Evolutionary conservation across 2,797 vertebrate genomes (phyloP).

Genomic region (Sitta carolinensis): DNA sequence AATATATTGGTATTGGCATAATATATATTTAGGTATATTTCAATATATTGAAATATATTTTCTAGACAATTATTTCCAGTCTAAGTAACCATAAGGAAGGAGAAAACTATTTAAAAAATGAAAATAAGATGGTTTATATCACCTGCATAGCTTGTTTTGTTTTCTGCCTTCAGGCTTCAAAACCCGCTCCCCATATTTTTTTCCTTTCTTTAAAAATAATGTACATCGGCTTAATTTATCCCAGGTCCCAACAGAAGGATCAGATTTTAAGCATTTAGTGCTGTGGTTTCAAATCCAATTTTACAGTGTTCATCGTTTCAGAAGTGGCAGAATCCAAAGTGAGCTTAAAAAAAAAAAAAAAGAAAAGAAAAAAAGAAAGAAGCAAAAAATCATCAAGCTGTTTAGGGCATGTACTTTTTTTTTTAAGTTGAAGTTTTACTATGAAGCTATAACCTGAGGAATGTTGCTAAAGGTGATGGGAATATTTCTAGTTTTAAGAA

Average conservation of each 20-base stretch:
- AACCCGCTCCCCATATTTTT: slow-evolving; percentile 76
- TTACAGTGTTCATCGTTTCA: slow-evolving; percentile 77
- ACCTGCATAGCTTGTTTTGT: slow-evolving; percentile 81
- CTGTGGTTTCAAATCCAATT: slow-evolving; percentile 82
- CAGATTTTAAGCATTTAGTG: slow-evolving; percentile 79
- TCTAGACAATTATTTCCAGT: slow-evolving; percentile 76
- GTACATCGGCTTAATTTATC: slow-evolving; percentile 83
- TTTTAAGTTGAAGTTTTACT: not conserved
- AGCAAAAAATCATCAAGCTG: not conserved
- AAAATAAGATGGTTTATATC: slow-evolving; percentile 81
- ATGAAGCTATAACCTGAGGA: slow-evolving; percentile 21
- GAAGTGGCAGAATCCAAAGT: slow-evolving; percentile 73
- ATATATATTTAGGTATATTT: slow-evolving; percentile 23
- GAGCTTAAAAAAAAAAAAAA: not conserved
- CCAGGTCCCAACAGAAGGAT: slow-evolving; percentile 82
- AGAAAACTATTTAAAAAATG: slow-evolving; percentile 71
- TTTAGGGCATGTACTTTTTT: not conserved
- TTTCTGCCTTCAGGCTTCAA: slow-evolving; percentile 79
- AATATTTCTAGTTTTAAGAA: slow-evolving; percentile 39
- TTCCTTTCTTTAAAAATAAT: slow-evolving; percentile 78
- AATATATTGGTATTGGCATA: no score
- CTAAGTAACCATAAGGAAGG: slow-evolving; percentile 70
- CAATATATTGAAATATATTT: slow-evolving; percentile 62
- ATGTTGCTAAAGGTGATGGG: slow-evolving; percentile 28
- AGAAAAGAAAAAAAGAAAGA: no score